Base-by-base conservation (phyloP, 30 jellyfish, hydroid and myxozoan genomes). In the Morbakka virulenta region DNA sequence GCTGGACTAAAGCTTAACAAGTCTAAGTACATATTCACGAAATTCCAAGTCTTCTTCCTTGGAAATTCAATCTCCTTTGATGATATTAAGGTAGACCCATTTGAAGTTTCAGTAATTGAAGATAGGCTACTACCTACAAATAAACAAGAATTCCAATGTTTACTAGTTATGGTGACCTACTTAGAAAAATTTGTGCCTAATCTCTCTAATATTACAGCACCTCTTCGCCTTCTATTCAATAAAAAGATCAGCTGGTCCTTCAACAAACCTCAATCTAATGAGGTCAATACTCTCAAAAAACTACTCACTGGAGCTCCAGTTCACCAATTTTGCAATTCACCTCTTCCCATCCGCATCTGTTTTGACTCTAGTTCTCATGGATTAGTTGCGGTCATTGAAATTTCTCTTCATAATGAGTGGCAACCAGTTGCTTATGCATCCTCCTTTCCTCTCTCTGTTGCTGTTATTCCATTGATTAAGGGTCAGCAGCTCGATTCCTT, bases 201-300 rank as follows among this genome's bases (percentile, higher is more conserved):
- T 27, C 89, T 77, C 30, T 27, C 79, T 36, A 36, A 64, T 25
- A 34, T 62, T 6, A 77, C 72, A 26, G 82, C 71, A 63, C 89
- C 82, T 3, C 83, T 81, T 23, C 25, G 93, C 9, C 11, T 22
- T 12, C 82, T 81, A 9, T 17, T 81, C 22, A 72, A 28, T 21
- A 81, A 79, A 34, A 89, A 67, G 22, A 2, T 63, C 22, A 25
- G 4, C 14, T 33, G 32, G 75, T 23, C 32, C 21, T 67, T 34
- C 82, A 26, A 52, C 23, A 52, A 23, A 52, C 80, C 73, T 21
- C 93, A 81, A n/a, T 13, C 32, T 26, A 30, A 53, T 4, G 88
- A 89, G 28, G 3, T 48, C 29, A 41, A 41, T 17, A 41, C 57
- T 17, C 57, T 41, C 57, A 41, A 41, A 17, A 41, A 41, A 17